Percentiles rank a stretch among this genome's conserved stretches.
Conservation (phyloP, 2,797 vertebrate genomes). For the Dermochelys coriacea region DNA sequence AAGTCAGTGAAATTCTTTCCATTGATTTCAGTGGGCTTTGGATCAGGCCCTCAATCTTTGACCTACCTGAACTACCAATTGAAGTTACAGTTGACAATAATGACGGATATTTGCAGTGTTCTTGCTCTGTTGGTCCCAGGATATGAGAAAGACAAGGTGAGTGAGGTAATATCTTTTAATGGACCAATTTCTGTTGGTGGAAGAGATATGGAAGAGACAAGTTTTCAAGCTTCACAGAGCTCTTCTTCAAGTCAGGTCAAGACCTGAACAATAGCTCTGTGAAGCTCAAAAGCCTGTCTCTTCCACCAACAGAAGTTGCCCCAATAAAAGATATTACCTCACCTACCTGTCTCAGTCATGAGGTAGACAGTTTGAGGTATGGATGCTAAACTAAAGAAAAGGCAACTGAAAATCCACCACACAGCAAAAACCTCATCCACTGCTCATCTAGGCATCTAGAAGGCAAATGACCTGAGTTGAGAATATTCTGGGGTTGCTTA, state of each 20-base stretch:
- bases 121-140: not conserved
- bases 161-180: not conserved
- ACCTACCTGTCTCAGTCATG: not conserved
- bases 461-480: fast-evolving
- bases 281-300: no score
- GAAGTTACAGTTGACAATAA: not conserved
- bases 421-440: fast-evolving
- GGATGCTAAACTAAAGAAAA: not conserved
- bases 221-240: not conserved
- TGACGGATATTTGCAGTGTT: not conserved
- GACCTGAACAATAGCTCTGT: not conserved
- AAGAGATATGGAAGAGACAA: not conserved
- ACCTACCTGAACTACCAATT: not conserved
- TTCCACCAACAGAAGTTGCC: not conserved
- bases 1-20: fast-evolving
- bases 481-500: fast-evolving
- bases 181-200: not conserved
- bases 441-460: fast-evolving
- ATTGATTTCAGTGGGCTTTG: fast-evolving
- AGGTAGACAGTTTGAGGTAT: not conserved
- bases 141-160: not conserved
- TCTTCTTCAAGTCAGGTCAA: not conserved
- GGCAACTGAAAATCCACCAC: not conserved
- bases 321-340: not conserved
- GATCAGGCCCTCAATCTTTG: not conserved